Evolutionary conservation across 2,113 vertebrate species (phyloP).

Genomic region (Chascanopsetta lugubris): DNA sequence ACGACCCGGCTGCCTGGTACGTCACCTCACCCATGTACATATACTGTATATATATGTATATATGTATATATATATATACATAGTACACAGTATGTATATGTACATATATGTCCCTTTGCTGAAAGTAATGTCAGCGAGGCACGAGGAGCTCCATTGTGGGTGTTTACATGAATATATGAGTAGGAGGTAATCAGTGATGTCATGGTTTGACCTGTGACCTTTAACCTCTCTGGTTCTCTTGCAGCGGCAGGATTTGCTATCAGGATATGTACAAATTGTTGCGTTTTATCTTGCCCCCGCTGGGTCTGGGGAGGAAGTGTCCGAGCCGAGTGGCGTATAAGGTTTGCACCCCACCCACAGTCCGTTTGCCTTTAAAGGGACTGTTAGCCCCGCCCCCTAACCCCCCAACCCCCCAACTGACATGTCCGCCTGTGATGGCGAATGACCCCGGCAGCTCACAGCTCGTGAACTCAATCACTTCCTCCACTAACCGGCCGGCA

Average conservation of each 20-base stretch:
- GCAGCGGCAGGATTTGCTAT: slow-evolving; percentile 94
- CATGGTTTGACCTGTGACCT: slow-evolving; percentile 59
- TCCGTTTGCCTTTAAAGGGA: slow-evolving; percentile 50
- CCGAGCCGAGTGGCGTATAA: slow-evolving; percentile 97
- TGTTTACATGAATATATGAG: not conserved
- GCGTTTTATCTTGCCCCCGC: slow-evolving; percentile 93
- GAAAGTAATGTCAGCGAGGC: too few relatives aligned
- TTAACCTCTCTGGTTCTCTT: slow-evolving; percentile 84
- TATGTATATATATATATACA: not conserved
- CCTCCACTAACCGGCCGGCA: slow-evolving; percentile 69
- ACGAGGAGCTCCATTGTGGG: too few relatives aligned
- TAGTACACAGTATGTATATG: too few relatives aligned
- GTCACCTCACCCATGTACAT: slow-evolving; percentile 23
- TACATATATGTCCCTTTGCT: too few relatives aligned
- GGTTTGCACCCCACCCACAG: slow-evolving; percentile 88
- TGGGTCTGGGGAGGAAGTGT: slow-evolving; percentile 97
- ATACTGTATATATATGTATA: too few relatives aligned
- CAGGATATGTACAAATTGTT: slow-evolving; percentile 99
- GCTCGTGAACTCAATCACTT: too few relatives aligned
- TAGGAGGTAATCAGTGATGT: too few relatives aligned
- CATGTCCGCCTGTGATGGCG: too few relatives aligned
- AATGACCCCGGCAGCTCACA: too few relatives aligned
- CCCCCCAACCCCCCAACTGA: too few relatives aligned
- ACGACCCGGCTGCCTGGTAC: slow-evolving; percentile 97
- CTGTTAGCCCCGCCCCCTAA: slow-evolving; percentile 35